Percentiles rank a stretch among this genome's conserved stretches.
phyloP scores from a whole-genome alignment of 2,113 vertebrate species.

The Ceyx cyanopectus region DNA sequence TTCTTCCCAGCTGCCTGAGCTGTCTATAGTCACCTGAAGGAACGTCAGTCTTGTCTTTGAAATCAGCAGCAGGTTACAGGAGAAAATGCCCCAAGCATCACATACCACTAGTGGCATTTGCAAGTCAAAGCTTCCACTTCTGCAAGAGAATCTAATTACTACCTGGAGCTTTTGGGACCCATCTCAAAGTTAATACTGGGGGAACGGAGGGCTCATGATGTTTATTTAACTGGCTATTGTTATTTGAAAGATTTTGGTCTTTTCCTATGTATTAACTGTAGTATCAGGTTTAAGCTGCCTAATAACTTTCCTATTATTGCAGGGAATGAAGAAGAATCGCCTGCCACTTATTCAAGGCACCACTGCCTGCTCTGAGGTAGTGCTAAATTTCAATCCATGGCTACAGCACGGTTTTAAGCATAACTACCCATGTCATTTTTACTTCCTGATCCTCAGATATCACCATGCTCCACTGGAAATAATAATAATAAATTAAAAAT shows the following conservation, averaged over 20 bases:
- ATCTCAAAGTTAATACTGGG: constrained; percentile 8
- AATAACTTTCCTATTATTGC: background rate
- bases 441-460: background rate
- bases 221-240: constrained; percentile 12
- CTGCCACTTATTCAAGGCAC: background rate
- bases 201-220: background rate
- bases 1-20: background rate
- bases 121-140: constrained; percentile 9
- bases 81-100: background rate
- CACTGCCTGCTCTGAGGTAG: background rate
- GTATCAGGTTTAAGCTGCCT: background rate
- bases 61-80: constrained; percentile 24
- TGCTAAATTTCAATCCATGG: background rate
- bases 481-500: background rate
- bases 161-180: constrained; percentile 25
- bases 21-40: background rate
- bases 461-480: background rate
- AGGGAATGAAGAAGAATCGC: background rate
- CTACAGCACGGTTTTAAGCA: background rate
- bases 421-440: background rate
- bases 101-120: background rate
- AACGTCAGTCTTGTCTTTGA: background rate
- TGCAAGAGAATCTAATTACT: background rate
- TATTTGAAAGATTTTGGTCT: background rate
- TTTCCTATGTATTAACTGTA: background rate